These are phyloP conservation scores for Gephyroberyx darwinii DNA, from an alignment of 2,797 vertebrate genomes.

Conservation along the genomic window DNA sequence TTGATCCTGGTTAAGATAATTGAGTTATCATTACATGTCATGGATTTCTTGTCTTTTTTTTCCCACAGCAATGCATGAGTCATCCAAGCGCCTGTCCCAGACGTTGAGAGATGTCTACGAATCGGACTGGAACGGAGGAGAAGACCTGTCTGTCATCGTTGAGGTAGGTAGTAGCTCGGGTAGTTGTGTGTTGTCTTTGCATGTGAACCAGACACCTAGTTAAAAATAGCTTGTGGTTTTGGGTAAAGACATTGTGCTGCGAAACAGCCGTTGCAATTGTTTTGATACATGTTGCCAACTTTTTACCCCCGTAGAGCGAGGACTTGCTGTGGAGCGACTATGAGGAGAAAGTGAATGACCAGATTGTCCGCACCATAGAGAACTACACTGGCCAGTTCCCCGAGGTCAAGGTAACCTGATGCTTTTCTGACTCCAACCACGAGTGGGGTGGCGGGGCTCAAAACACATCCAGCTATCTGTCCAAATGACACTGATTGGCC, in stretches of 20 bases:
- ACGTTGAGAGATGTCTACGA: slow-evolving; percentile 91
- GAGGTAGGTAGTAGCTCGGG: slow-evolving; percentile 74
- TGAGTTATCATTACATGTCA: slow-evolving; percentile 11
- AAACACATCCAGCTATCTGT: too few species aligned
- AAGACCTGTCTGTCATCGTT: slow-evolving; percentile 86
- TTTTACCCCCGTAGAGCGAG: slow-evolving; percentile 85
- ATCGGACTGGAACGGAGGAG: slow-evolving; percentile 86
- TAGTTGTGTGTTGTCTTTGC: background rate
- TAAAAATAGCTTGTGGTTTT: too few species aligned
- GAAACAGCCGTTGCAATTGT: background rate
- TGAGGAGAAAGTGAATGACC: slow-evolving; percentile 91
- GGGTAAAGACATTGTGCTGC: background rate
- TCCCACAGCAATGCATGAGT: slow-evolving; percentile 88
- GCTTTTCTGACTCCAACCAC: background rate
- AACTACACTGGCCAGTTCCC: slow-evolving; percentile 92
- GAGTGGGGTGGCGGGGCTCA: too few species aligned
- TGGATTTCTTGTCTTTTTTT: slow-evolving; percentile 1
- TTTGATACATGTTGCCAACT: background rate
- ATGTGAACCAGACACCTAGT: background rate
- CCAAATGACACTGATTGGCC: too few species aligned
- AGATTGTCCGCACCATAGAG: slow-evolving; percentile 90
- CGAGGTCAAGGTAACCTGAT: slow-evolving; percentile 87
- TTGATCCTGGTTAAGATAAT: background rate
- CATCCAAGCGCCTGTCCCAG: slow-evolving; percentile 89
- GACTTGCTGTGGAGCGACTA: slow-evolving; percentile 95